Percentiles rank a stretch among this genome's conserved stretches.
Conservation (phyloP, 2,797 vertebrate genomes). For the Orientallactaga sibirica region DNA sequence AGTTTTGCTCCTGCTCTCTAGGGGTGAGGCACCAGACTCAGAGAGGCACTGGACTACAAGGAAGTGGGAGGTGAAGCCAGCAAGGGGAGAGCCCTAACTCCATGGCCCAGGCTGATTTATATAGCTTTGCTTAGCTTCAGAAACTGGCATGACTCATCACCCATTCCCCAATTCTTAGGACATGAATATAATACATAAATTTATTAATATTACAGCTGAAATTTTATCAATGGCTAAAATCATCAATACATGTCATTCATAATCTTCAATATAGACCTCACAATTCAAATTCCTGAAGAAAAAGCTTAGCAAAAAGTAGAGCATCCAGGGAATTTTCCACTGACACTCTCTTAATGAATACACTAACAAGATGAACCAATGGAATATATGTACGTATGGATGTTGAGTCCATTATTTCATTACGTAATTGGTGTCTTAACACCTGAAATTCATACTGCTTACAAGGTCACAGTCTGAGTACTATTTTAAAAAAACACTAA, state of each 20-base stretch:
- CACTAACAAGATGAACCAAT: slow-evolving; percentile 10
- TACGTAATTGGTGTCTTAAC: neutral
- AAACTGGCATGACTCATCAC: neutral
- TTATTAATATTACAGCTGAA: too few species aligned
- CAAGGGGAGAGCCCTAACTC: neutral
- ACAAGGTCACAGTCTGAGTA: slow-evolving; percentile 23
- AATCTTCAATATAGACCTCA: slow-evolving; percentile 47
- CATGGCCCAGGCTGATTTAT: neutral
- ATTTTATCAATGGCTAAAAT: neutral
- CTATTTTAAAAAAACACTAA: neutral
- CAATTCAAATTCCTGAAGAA: slow-evolving; percentile 54
- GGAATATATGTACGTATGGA: neutral
- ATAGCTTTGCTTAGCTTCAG: neutral
- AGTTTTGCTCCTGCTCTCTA: neutral
- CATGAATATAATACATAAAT: slow-evolving; percentile 2
- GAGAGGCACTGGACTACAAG: neutral
- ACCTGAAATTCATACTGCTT: neutral
- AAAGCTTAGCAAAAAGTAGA: slow-evolving; percentile 44
- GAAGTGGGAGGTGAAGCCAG: neutral
- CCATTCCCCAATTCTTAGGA: neutral
- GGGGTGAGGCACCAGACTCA: neutral
- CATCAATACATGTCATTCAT: neutral
- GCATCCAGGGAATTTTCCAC: neutral
- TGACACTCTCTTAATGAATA: neutral
- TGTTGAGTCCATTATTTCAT: neutral